Evolutionary conservation across 2,888 invertebrate species (phyloP), one percentile per base, ranked within the genome.

Genomic region (Amphiduros pacificus): DNA sequence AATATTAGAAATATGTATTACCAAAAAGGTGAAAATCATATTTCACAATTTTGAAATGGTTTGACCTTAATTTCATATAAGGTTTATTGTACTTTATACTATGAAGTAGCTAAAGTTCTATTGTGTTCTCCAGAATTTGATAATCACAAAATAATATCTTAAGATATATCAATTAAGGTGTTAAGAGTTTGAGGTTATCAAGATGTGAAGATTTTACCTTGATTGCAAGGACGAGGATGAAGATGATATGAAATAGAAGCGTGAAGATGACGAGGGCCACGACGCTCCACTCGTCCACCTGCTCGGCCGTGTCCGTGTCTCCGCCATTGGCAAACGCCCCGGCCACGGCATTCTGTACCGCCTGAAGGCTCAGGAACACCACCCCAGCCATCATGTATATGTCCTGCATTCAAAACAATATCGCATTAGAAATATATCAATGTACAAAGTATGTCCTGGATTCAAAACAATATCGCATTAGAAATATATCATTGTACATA

Each of bases 271-370:
- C 17, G 9, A 53, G n/a, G 2, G 9, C 20, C 1, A 14, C 53
- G 24, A 53, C 31, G 31, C 31, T 20, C 32, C 36, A 53, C 31
- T 14, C 6, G 53, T 53, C 53, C 9, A 1, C 1, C 20, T 53
- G 24, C 9, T 32, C 14, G 32, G 53, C 53, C 14, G 31, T 32
- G n/a, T 6, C 32, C 53, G 36, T 2, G 17, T 36, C 53, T 22
- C 9, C 11, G 6, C 22, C 32, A 1, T 31, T 32, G 20, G 53
- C 32, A 1, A 53, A 9, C 2, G 36, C 1, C 6, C n/a, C 53
- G 26, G 36, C 36, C 11, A 53, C 36, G 6, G 53, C 53, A 53
- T 53, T 53, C 32, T 53, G 53, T 3, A 53, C 14, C 17, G 11
- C 36, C 32, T 53, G 53, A 31, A 31, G 36, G 1, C 31, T 17